Evolutionary conservation across 2,888 invertebrate species (phyloP), one percentile per base, ranked within the genome.

Genomic region (Danaus chrysippus): DNA sequence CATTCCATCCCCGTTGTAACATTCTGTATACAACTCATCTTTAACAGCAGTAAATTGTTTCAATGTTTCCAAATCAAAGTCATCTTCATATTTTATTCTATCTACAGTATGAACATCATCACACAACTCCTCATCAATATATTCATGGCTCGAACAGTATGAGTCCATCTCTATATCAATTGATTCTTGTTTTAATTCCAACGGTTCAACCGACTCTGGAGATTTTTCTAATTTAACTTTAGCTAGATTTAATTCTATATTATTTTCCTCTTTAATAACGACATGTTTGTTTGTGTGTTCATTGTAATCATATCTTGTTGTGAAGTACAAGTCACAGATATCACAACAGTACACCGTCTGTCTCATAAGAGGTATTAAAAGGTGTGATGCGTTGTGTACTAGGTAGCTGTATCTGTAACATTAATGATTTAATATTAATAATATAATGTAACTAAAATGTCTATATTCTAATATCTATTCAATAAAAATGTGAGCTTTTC

Each of bases 311-410:
- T 63, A 55, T 19, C 52, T 12, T 19, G 68, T 60, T 42, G 41
- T 19, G 41, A 62, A 67, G 23, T 59, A 55, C 3, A 12, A 17
- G 0, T 56, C 54, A 46, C 70, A 71, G 10, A 52, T 13, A 0
- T 59, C 41, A 13, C 70, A 71, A 42, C 49, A 41, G 0, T 61
- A n/a, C 12, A 62, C 12, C 3, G 59, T 61, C 56, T 64, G 66
- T 23, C 61, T 67, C 5, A 69, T 43, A 2, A 70, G 55, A 23
- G 70, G 70, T 63, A 71, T 71, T n/a, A 71, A 66, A 10, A 71
- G 69, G 19, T 71, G 70, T 56, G 67, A 60, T 58, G 68, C 56
- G 46, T 67, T 71, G 42, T 71, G 70, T 9, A 69, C 49, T 46
- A 69, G 59, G 23, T 62, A 62, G 3, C 66, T 58, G n/a, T 61